These are phyloP conservation scores for Drosophila incognita DNA, from an alignment of 2,888 invertebrate species.

Conservation along the genomic window DNA sequence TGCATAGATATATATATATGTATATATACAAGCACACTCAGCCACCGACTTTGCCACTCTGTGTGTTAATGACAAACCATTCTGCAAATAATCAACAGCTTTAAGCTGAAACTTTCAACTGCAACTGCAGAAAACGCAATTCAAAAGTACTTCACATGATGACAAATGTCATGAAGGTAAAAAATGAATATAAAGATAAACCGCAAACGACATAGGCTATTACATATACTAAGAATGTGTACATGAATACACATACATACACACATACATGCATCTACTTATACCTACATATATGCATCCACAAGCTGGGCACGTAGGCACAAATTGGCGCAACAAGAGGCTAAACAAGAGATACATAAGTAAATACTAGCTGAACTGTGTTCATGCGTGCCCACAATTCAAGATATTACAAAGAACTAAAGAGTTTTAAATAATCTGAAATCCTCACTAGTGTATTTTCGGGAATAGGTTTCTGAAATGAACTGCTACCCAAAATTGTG, in stretches of 20 bases:
- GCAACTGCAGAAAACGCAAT: slow-evolving; percentile 56
- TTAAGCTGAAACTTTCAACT: slow-evolving; percentile 45
- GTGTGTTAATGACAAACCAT: slow-evolving; percentile 39
- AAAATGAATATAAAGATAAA: slow-evolving; percentile 51
- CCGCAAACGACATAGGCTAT: slow-evolving; percentile 65
- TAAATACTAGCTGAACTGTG: slow-evolving; percentile 6
- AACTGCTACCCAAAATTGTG: neutral
- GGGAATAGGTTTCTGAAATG: neutral
- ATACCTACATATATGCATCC: slow-evolving; percentile 1
- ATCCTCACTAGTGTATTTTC: neutral
- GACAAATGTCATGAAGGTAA: slow-evolving; percentile 59
- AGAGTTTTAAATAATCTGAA: neutral
- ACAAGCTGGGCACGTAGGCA: slow-evolving; percentile 11
- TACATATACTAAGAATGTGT: slow-evolving; percentile 36
- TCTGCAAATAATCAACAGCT: slow-evolving; percentile 64
- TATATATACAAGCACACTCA: neutral
- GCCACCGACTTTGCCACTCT: neutral
- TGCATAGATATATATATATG: neutral
- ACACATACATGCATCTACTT: slow-evolving; percentile 10
- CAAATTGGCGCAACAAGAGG: slow-evolving; percentile 55
- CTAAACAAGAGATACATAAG: slow-evolving; percentile 11
- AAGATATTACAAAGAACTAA: neutral
- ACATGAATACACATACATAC: neutral
- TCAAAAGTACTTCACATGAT: slow-evolving; percentile 65
- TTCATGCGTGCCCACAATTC: slow-evolving; percentile 32